Evolutionary conservation across 2,797 vertebrate genomes (phyloP), one percentile per base, ranked within the genome.

Genomic region (Thunnus albacares): DNA sequence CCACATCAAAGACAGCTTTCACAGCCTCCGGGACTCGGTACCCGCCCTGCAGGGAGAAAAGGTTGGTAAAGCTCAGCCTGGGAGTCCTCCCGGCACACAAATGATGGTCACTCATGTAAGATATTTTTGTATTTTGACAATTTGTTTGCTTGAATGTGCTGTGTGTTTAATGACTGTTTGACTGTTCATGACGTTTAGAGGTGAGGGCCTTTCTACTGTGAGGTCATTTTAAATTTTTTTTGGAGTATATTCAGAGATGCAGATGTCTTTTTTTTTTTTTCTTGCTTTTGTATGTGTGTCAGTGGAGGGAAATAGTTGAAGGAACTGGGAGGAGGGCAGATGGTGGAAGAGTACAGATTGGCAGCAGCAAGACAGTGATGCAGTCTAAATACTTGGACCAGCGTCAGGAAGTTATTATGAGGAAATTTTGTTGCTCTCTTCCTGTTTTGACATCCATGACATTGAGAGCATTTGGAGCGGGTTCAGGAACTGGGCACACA

Each of bases 1-100:
- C 96, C 98, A 99, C 96, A 99, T 99, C 96, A 99, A 99, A 96
- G 98, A 99, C 96, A 99, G 98, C 94, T 99, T 99, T 95, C 98
- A 99, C 96, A 98, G 98, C 96, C 95, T 99, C 88, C 97, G 98
- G 85, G 98, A 99, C 93, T 99, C 98, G 0, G 98, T 99, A 83
- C 98, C 98, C 49, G 96, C 98, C 51, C 96, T 99, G 93, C 98
- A 99, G 94, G 98, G 98, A 92, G 98, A 99, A 96, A 99, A 99
- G 98, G 98, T 99, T 94, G 96, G 97, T 96, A 85, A 82, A 80
- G 91, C 84, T 71, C 87, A 82, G 77, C 77, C 74, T 71, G 87
- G 84, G 76, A 79, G 77, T 87, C 52, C 71, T 52, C 61, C 86
- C 71, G 61, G 70, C 53, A 60, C 78, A 58, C 67, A 79, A 51